Evolutionary conservation across 1,140 invertebrate species (phyloP).

Genomic region (Asbolus verrucosus): DNA sequence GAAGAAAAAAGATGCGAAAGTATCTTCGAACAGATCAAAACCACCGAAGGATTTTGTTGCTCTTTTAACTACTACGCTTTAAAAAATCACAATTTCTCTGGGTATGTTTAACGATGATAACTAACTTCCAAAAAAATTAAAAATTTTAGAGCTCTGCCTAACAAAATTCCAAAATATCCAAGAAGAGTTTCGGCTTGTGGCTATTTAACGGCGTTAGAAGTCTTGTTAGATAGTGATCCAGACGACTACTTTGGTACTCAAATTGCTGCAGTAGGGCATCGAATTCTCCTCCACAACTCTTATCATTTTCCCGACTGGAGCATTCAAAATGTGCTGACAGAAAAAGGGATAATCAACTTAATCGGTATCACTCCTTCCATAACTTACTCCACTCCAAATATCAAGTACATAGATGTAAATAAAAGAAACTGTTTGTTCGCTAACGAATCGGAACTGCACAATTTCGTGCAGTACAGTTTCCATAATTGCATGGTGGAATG

Average conservation of each 20-base stretch:
- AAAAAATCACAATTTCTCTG: slow-evolving; percentile 62
- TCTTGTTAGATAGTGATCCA: slow-evolving; percentile 67
- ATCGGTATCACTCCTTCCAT: slow-evolving; percentile 60
- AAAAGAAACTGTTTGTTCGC: slow-evolving; percentile 71
- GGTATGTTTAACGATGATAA: slow-evolving; percentile 26
- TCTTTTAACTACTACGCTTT: slow-evolving; percentile 74
- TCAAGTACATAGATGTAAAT: slow-evolving; percentile 65
- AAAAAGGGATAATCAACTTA: slow-evolving; percentile 68
- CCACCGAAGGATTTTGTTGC: slow-evolving; percentile 72
- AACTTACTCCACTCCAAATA: slow-evolving; percentile 69
- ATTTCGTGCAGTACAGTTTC: slow-evolving; percentile 70
- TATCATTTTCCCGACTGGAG: slow-evolving; percentile 72
- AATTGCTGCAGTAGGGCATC: slow-evolving; percentile 59
- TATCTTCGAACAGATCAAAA: slow-evolving; percentile 71
- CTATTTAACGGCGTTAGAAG: slow-evolving; percentile 72
- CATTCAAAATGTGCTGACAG: slow-evolving; percentile 69
- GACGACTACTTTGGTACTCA: slow-evolving; percentile 59
- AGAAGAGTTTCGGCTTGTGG: slow-evolving; percentile 70
- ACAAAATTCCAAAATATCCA: slow-evolving; percentile 44
- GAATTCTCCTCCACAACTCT: slow-evolving; percentile 69
- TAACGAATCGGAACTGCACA: slow-evolving; percentile 65
- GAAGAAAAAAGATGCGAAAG: slow-evolving; percentile 68
- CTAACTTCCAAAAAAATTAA: slow-evolving; percentile 1
- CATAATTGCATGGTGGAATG: slow-evolving; percentile 74
- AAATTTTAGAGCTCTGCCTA: slow-evolving; percentile 39